Evolutionary conservation across 2,888 invertebrate genomes (phyloP).

Genomic region (Holacanthella duospinosa): DNA sequence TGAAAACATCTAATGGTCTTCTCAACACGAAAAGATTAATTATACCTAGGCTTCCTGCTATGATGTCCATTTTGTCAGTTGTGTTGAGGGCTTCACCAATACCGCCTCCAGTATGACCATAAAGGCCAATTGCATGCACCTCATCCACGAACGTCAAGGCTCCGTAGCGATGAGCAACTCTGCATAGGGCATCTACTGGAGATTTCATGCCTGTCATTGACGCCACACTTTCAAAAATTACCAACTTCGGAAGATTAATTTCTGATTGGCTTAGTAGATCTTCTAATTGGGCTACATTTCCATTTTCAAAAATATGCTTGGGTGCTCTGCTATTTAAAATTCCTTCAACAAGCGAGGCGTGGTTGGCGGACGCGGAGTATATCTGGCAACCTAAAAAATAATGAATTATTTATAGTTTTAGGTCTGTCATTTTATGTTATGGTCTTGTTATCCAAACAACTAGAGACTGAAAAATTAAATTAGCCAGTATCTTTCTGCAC

Average conservation of each 20-base stretch:
- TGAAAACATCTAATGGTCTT: too few relatives aligned
- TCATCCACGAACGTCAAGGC: slow-evolving; percentile 93
- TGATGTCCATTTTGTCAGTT: slow-evolving; percentile 68
- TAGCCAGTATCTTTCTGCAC: too few relatives aligned
- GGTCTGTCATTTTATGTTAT: too few relatives aligned
- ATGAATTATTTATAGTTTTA: too few relatives aligned
- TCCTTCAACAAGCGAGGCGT: slow-evolving; percentile 97
- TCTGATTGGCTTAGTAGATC: slow-evolving; percentile 61
- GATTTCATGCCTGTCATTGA: slow-evolving; percentile 96
- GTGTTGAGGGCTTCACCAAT: slow-evolving; percentile 80
- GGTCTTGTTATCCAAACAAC: too few relatives aligned
- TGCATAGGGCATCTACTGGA: slow-evolving; percentile 78
- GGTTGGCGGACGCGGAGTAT: slow-evolving; percentile 91
- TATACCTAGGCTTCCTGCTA: slow-evolving; percentile 80
- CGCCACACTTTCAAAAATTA: slow-evolving; percentile 96
- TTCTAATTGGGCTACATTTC: slow-evolving; percentile 76
- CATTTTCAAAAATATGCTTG: slow-evolving; percentile 88
- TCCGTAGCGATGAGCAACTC: slow-evolving; percentile 79
- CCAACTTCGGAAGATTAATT: slow-evolving; percentile 73
- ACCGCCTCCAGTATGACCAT: slow-evolving; percentile 86
- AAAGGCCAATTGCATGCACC: slow-evolving; percentile 93
- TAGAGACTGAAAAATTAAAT: too few relatives aligned
- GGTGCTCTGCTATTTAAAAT: slow-evolving; percentile 83
- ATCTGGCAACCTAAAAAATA: slow-evolving; percentile 62
- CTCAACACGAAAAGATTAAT: too few relatives aligned